A percentile compares a stretch with the other conserved stretches of the same genome.
Conservation (phyloP, 1,140 invertebrate genomes). For the Pygmarrhopalites habei region DNA sequence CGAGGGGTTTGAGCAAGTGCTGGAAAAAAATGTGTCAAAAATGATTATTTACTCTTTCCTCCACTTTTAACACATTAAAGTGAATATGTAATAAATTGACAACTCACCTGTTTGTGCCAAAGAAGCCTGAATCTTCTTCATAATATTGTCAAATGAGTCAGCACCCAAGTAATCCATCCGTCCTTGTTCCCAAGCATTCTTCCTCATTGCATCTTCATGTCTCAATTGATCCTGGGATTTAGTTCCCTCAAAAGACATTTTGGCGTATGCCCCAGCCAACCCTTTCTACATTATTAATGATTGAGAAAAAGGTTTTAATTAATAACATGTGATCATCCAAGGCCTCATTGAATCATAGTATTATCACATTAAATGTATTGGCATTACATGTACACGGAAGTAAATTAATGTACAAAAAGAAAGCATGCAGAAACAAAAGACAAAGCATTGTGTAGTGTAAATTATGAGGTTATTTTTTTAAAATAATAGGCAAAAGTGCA, state of each 20-base stretch:
- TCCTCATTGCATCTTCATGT: constrained; percentile 60
- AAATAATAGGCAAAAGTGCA: too few species aligned
- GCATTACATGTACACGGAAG: too few species aligned
- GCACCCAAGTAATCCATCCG: constrained; percentile 85
- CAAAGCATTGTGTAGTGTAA: too few species aligned
- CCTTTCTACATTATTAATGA: too few species aligned
- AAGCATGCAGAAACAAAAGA: too few species aligned
- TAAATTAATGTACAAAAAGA: too few species aligned
- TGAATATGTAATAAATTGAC: background rate
- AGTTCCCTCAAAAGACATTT: constrained; percentile 58
- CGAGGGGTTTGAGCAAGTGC: constrained; percentile 2
- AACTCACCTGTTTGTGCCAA: constrained; percentile 30
- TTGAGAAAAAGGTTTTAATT: too few species aligned
- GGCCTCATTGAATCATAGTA: too few species aligned
- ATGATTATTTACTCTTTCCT: background rate
- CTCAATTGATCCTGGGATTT: constrained; percentile 57
- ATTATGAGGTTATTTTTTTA: too few species aligned
- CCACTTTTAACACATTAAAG: background rate
- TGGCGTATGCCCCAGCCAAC: constrained; percentile 67
- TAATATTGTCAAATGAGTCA: constrained; percentile 78
- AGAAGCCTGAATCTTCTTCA: constrained; percentile 35
- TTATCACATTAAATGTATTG: too few species aligned
- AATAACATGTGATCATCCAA: too few species aligned
- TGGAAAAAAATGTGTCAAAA: background rate
- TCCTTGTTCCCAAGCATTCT: constrained; percentile 83